Conservation (phyloP, 2,797 vertebrate genomes). For the Parambassis ranga region DNA sequence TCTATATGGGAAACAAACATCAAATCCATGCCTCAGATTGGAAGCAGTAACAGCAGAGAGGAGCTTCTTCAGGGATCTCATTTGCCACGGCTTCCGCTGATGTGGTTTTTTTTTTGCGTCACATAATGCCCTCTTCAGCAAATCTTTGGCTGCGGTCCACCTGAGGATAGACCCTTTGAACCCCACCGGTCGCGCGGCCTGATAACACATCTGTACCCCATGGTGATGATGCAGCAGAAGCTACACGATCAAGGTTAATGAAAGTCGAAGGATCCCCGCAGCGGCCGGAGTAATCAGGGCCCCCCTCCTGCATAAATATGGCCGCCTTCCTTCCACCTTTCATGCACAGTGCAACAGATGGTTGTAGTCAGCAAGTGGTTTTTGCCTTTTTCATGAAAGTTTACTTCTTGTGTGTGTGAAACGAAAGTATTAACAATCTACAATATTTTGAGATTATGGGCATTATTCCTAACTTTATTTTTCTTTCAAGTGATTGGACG, state of each 20-base stretch:
- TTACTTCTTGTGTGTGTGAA: too few relatives aligned
- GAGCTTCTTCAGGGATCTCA: slow-evolving; percentile 43
- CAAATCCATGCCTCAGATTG: neutral
- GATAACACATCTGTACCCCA: slow-evolving; percentile 34
- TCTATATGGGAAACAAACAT: neutral
- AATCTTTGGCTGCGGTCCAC: slow-evolving; percentile 47
- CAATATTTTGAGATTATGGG: too few relatives aligned
- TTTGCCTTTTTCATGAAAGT: too few relatives aligned
- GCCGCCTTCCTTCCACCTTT: neutral
- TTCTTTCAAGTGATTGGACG: too few relatives aligned
- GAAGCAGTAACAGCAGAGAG: neutral
- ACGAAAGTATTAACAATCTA: too few relatives aligned
- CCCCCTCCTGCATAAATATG: slow-evolving; percentile 12
- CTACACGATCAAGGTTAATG: slow-evolving; percentile 57
- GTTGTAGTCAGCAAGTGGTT: slow-evolving; percentile 12
- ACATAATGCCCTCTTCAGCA: slow-evolving; percentile 53
- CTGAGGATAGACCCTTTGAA: slow-evolving; percentile 55
- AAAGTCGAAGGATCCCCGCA: slow-evolving; percentile 45
- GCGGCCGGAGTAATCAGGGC: slow-evolving; percentile 14
- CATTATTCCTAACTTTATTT: too few relatives aligned
- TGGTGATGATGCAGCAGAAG: slow-evolving; percentile 53
- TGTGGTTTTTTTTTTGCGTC: slow-evolving; percentile 19
- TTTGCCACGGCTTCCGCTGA: slow-evolving; percentile 59
- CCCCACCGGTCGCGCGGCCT: slow-evolving; percentile 18
- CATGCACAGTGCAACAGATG: slow-evolving; percentile 2